Evolutionary conservation across 1,140 invertebrate genomes (phyloP), one percentile per base, ranked within the genome.

Genomic region (Drosophila leontia): DNA sequence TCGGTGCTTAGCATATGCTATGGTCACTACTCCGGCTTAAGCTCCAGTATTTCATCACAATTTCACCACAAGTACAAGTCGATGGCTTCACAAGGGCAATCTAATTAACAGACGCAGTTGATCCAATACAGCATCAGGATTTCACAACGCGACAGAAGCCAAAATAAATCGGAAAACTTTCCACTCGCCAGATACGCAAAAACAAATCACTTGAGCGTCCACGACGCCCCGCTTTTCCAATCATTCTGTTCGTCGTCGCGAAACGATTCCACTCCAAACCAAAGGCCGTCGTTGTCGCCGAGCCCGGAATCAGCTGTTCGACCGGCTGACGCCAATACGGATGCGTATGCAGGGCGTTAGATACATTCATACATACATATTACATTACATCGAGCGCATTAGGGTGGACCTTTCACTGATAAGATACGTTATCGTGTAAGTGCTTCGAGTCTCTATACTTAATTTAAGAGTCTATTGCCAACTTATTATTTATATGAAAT

Each of bases 241-340:
- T 77, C 55, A 77, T 60, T 68, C 62, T 69, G 63, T 23, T 42
- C 32, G 44, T 35, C 19, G 41, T 41, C n/a, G 61, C 74, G 23
- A 39, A 61, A 23, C 32, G 26, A 34, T 56, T 50, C 57, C 41
- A 42, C 34, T 67, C 57, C 32, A 35, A 68, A 50, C 39, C 65
- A 41, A 68, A 64, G 11, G 55, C 61, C 32, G 19, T 35, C 50
- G 29, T 12, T 11, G 29, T 4, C 23, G 45, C 47, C 13, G 26
- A 56, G 32, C 39, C 13, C 50, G 3, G 29, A 60, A 77, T 69
- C 75, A 77, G 75, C 75, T 77, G 75, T 68, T 68, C 55, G 55
- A 55, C 17, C 62, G 35, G 55, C 61, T 68, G 71, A 55, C 62
- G 74, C 53, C 26, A 34, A 5, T 26, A 12, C 15, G 13, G 17